These are phyloP conservation scores for Hermatobates lingyangjiaoensis DNA, from an alignment of 1,140 invertebrate genomes.

Conservation along the genomic window DNA sequence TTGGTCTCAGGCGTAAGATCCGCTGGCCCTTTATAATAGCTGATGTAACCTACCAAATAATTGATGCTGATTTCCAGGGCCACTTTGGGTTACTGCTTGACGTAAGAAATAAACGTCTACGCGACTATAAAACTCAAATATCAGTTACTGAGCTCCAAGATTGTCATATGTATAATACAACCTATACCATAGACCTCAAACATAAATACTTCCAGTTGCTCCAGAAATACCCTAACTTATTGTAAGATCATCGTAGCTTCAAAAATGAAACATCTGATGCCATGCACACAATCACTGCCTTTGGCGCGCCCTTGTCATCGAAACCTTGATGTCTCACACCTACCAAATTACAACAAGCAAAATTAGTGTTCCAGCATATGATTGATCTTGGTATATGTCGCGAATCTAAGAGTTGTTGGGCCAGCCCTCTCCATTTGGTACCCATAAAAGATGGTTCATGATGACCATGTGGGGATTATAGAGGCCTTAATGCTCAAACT, in stretches of 20 bases:
- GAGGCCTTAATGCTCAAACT: constrained; percentile 25
- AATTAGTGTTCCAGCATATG: constrained; percentile 20
- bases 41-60: neutral
- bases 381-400: constrained; percentile 18
- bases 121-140: neutral
- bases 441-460: constrained; percentile 26
- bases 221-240: neutral
- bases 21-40: neutral
- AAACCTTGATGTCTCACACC: constrained; percentile 22
- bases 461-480: constrained; percentile 29
- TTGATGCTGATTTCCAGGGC: neutral
- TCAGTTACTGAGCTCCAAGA: neutral
- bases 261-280: neutral
- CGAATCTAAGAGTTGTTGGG: constrained; percentile 23
- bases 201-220: neutral
- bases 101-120: neutral
- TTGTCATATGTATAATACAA: neutral
- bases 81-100: neutral
- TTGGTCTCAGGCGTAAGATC: neutral
- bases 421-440: constrained; percentile 25
- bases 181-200: neutral
- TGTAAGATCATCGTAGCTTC: neutral
- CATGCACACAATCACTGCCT: constrained; percentile 17
- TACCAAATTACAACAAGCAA: constrained; percentile 17
- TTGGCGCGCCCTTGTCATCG: constrained; percentile 21